Evolutionary conservation across 2,888 invertebrate species (phyloP).

Genomic region (Lottia scabra): DNA sequence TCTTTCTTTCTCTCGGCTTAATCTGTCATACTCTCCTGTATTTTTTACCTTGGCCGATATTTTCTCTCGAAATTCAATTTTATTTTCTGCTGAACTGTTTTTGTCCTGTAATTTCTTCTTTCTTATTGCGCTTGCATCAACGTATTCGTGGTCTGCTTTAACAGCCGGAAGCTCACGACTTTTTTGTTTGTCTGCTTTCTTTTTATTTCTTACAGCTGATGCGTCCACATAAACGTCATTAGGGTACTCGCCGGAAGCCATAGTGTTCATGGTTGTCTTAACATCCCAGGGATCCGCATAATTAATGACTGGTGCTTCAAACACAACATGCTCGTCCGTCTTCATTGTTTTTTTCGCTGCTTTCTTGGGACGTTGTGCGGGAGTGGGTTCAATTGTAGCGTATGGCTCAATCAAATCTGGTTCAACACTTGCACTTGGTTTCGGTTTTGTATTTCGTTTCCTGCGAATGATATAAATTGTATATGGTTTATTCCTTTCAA

Average conservation of each 20-base stretch:
- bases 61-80: neutral
- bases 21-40: neutral
- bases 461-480: no score
- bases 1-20: neutral
- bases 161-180: neutral
- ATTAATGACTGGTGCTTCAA: neutral
- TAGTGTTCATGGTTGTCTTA: neutral
- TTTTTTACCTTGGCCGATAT: neutral
- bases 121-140: slow-evolving; percentile 7
- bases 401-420: neutral
- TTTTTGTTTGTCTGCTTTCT: neutral
- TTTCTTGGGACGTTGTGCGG: neutral
- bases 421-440: neutral
- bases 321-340: neutral
- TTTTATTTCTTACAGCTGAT: neutral
- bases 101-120: slow-evolving; percentile 14
- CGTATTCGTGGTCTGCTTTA: slow-evolving; percentile 1
- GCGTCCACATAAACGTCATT: neutral
- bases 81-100: neutral
- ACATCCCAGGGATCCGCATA: neutral
- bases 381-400: neutral
- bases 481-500: no score
- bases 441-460: no score
- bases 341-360: neutral
- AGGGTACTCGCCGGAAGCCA: neutral